Evolutionary conservation across 2,113 vertebrate genomes (phyloP).

Genomic region (Psittacula cyanocephala): DNA sequence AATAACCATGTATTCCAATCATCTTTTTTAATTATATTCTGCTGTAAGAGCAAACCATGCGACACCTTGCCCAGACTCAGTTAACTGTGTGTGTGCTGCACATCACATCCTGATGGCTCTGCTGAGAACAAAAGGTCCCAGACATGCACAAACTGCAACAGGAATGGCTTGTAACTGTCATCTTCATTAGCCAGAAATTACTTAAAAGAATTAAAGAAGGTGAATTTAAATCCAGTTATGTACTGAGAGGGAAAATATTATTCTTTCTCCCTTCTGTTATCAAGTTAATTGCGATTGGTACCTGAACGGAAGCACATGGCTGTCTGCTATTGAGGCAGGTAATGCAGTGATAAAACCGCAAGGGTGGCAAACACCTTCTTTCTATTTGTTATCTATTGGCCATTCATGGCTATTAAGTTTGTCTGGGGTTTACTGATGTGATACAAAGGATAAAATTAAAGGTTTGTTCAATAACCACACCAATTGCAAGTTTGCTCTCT

Average conservation of each 20-base stretch:
- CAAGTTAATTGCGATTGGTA: neutral
- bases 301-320: neutral
- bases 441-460: slow-evolving; percentile 18
- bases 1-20: slow-evolving; percentile 76
- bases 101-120: neutral
- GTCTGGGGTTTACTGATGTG: neutral
- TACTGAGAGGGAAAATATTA: neutral
- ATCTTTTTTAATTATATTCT: slow-evolving; percentile 74
- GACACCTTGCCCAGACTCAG: slow-evolving; percentile 21
- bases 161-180: neutral
- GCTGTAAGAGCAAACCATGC: slow-evolving; percentile 49
- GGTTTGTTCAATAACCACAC: neutral
- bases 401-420: neutral
- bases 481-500: slow-evolving; percentile 5
- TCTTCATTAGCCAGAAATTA: neutral
- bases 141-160: neutral
- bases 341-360: neutral
- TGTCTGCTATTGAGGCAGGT: neutral
- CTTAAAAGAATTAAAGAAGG: neutral
- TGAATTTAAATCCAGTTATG: neutral
- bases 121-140: slow-evolving; percentile 25
- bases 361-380: neutral
- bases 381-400: neutral
- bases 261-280: neutral
- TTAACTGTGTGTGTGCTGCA: slow-evolving; percentile 4